Conservation (phyloP, 2,113 vertebrate genomes). For the Lonchura striata region DNA sequence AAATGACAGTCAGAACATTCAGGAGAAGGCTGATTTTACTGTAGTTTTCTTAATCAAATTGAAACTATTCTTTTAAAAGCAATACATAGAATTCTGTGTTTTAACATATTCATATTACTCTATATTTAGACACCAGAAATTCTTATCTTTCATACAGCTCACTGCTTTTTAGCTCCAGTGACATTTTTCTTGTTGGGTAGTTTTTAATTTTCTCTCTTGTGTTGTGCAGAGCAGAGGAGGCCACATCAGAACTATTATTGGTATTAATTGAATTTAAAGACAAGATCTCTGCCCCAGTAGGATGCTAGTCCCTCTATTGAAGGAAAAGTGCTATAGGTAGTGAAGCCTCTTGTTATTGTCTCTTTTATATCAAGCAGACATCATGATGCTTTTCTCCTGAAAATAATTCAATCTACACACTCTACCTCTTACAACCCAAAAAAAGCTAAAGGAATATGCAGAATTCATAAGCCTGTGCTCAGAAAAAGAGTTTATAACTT, state of each 20-base stretch:
- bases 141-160: neutral
- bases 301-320: neutral
- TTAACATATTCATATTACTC: neutral
- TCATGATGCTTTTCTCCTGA: neutral
- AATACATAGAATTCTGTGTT: neutral
- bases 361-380: neutral
- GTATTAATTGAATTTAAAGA: neutral
- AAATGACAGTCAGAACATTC: conserved; percentile 44
- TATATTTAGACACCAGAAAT: neutral
- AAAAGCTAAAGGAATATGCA: neutral
- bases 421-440: neutral
- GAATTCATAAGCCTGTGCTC: neutral
- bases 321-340: neutral
- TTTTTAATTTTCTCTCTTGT: neutral
- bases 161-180: neutral
- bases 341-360: neutral
- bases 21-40: neutral
- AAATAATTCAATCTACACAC: neutral
- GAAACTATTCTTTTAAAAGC: neutral
- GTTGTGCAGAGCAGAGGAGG: neutral
- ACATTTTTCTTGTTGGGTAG: neutral
- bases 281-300: neutral
- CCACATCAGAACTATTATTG: neutral
- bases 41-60: neutral
- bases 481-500: neutral